Base-by-base conservation (phyloP, 64 coral and sea anemone genomes). In the Stylophora pistillata region DNA sequence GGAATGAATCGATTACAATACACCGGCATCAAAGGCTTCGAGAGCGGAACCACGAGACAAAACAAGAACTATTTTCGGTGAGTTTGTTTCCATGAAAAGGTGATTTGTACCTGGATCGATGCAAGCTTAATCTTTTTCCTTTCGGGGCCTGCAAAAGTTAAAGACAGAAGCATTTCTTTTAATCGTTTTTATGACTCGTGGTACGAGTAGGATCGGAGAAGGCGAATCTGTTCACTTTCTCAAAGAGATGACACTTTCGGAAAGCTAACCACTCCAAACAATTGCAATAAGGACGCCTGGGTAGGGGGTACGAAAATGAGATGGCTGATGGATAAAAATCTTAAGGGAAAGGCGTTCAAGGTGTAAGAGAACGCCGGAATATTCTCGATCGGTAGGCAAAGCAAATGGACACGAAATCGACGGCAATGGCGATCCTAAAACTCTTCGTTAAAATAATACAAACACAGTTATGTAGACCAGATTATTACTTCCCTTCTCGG, bases 101-200 rank as follows among this genome's bases (percentile, higher is more conserved):
- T 52, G 16, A 83, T 62, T 83, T 7, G 37, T 83, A 83, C 80
- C 60, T 83, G 60, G 15, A 60, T 26, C 9, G 80, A 68, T 83
- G 15, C 11, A 23, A 83, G 59, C 61, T 90, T 90, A 9, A 90
- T 69, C 21, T 83, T 90, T 53, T 90, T 90, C 71, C 70, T 90
- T 37, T 90, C 88, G 31, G 88, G 88, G 0, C 88, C 88, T 90
- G 25, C 5, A 74, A 57, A 28, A 61, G 29, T 58, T 74, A 16
- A 56, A 74, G 66, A 58, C 9, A 61, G 74, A 7, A 58, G 15
- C 13, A 70, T 25, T 66, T 20, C 16, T 5, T 18, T 66, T 23
- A 66, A 4, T 11, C 21, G 0, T 20, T 66, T 20, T 66, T 66
- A 20, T 66, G 1, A n/a, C 10, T 66, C 63, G 21, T n/a, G 20